These are phyloP conservation scores for Alexandromys oeconomus DNA, from an alignment of 2,797 vertebrate genomes.

Conservation along the genomic window DNA sequence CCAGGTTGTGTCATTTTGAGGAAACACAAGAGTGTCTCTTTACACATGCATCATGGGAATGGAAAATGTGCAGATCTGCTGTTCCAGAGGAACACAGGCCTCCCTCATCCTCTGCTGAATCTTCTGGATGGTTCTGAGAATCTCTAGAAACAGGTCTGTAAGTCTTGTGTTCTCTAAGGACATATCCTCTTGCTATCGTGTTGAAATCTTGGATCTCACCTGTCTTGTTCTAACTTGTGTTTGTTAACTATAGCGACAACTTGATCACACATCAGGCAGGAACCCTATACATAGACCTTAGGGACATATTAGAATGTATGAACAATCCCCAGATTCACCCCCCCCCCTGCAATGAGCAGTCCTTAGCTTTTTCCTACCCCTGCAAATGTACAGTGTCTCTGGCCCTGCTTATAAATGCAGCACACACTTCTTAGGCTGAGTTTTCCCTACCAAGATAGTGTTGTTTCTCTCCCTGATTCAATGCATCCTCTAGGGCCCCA, in stretches of 20 bases:
- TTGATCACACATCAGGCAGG: not conserved
- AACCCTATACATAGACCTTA: not conserved
- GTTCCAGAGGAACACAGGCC: not conserved
- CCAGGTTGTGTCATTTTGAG: not conserved
- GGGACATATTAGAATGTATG: not conserved
- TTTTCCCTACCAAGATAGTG: not conserved
- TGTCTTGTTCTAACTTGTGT: not conserved
- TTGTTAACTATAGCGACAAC: not conserved
- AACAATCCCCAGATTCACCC: not conserved
- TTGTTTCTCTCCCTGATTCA: not conserved
- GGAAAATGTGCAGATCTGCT: not conserved
- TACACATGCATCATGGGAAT: not conserved
- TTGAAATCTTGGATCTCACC: accelerated
- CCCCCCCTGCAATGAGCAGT: not conserved
- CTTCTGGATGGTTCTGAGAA: not conserved
- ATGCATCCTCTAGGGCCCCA: not conserved
- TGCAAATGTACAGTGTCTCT: not conserved
- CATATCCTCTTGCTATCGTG: not conserved
- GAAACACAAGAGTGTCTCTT: not conserved
- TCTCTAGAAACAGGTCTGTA: not conserved
- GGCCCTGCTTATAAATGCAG: not conserved
- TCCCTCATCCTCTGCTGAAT: not conserved
- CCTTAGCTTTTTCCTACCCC: not conserved
- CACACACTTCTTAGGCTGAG: not conserved
- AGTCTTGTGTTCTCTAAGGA: not conserved